Conservation (phyloP, 2,888 invertebrate species). For the Fissipunctia ypsillon region DNA sequence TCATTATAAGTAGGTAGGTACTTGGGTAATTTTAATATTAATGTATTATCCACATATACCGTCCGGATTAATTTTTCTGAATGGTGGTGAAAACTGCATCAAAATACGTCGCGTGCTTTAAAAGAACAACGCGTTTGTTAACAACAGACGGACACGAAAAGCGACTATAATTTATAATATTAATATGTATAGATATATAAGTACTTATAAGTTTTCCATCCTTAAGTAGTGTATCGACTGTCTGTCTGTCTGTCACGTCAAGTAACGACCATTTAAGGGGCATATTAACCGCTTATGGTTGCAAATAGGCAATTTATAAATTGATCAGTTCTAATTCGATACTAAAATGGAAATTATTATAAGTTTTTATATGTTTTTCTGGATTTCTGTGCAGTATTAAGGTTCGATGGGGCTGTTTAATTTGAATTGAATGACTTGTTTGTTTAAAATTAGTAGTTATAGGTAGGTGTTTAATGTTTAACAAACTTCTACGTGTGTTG, state of each 20-base stretch:
- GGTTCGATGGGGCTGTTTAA: slow-evolving; percentile 31
- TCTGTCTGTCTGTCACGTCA: slow-evolving; percentile 82
- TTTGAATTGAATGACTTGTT: slow-evolving; percentile 59
- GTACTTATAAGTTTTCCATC: slow-evolving; percentile 59
- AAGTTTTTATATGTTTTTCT: slow-evolving; percentile 69
- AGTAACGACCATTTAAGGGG: slow-evolving; percentile 78
- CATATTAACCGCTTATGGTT: slow-evolving; percentile 85
- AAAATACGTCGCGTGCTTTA: no score
- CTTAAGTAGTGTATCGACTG: slow-evolving; percentile 72
- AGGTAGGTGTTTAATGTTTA: slow-evolving; percentile 5
- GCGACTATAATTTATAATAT: no score
- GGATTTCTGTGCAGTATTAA: slow-evolving; percentile 55
- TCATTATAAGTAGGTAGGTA: no score
- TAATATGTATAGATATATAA: no score
- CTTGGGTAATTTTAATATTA: no score
- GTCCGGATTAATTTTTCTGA: no score
- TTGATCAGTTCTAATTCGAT: slow-evolving; percentile 72
- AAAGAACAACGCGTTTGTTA: no score
- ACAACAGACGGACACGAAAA: no score
- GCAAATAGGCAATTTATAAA: slow-evolving; percentile 85
- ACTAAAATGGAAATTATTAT: slow-evolving; percentile 79
- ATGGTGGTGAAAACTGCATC: no score
- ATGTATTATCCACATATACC: no score
- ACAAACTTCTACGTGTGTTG: slow-evolving; percentile 31
- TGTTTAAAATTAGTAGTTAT: slow-evolving; percentile 32